Evolutionary conservation across 2,113 vertebrate genomes (phyloP).

Genomic region (Nyctereutes procyonoides): DNA sequence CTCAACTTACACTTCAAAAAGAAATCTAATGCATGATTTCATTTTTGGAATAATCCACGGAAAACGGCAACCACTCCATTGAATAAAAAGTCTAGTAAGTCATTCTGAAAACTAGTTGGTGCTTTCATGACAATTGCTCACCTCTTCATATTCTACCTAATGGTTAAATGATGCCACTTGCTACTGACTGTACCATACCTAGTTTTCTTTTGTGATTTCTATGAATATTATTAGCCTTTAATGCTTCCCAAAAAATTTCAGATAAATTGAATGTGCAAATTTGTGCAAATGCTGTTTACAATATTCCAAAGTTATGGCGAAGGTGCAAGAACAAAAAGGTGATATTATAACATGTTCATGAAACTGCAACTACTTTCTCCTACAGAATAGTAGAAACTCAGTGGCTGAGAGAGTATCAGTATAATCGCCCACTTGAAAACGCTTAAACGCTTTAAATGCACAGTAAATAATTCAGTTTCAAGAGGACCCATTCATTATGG

Average conservation of each 20-base stretch:
- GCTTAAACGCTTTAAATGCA: background rate
- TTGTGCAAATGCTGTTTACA: background rate
- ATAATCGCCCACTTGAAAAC: background rate
- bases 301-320: background rate
- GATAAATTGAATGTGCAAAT: background rate
- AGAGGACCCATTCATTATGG: background rate
- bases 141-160: background rate
- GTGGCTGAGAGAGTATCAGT: background rate
- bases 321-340: background rate
- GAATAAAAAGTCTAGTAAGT: background rate
- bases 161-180: background rate
- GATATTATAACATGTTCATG: background rate
- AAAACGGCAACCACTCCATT: background rate
- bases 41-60: background rate
- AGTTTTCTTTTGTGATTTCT: background rate
- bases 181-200: background rate
- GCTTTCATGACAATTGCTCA: background rate
- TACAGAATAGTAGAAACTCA: background rate
- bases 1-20: background rate
- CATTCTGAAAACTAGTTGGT: background rate
- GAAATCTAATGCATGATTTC: background rate
- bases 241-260: background rate
- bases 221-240: background rate
- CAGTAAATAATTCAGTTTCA: background rate
- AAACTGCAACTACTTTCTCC: background rate